These are phyloP conservation scores for Sebastolobus alascanus DNA, from an alignment of 2,797 vertebrate genomes.

Conservation along the genomic window DNA sequence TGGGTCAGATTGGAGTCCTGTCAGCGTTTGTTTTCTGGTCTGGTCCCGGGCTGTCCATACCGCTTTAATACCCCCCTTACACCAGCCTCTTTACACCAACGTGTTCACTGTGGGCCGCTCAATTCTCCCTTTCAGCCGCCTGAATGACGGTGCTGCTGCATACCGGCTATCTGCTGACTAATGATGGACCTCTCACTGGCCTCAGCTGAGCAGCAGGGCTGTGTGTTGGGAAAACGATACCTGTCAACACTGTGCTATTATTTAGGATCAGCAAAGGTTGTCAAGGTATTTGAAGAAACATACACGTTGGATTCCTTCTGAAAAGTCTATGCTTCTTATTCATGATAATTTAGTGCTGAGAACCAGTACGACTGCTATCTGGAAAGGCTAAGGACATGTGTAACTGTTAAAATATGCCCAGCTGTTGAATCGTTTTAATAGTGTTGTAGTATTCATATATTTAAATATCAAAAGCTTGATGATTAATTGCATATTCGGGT, in stretches of 20 bases:
- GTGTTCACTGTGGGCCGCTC: slow-evolving; percentile 58
- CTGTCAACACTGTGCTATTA: slow-evolving; percentile 49
- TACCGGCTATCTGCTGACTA: slow-evolving; percentile 76
- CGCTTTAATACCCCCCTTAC: slow-evolving; percentile 65
- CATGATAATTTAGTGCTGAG: not conserved
- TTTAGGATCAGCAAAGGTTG: slow-evolving; percentile 23
- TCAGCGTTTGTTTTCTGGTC: slow-evolving; percentile 77
- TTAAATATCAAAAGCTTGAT: not conserved
- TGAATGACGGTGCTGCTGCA: slow-evolving; percentile 70
- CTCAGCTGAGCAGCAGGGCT: slow-evolving; percentile 34
- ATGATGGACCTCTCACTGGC: slow-evolving; percentile 66
- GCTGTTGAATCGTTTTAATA: not conserved
- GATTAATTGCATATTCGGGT: not conserved
- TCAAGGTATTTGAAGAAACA: slow-evolving; percentile 16
- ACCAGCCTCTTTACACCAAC: slow-evolving; percentile 56
- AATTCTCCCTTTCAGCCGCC: slow-evolving; percentile 65
- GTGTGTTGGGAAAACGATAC: slow-evolving; percentile 36
- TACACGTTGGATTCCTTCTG: slow-evolving; percentile 10
- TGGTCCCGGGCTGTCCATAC: slow-evolving; percentile 55
- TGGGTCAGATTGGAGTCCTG: slow-evolving; percentile 70
- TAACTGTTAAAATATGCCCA: not conserved
- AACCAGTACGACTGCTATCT: not conserved
- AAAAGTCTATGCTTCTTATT: not conserved
- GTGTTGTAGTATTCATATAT: not conserved
- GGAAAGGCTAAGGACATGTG: not conserved